Conservation (phyloP, 2,797 vertebrate genomes). For the Takifugu ocellatus region DNA sequence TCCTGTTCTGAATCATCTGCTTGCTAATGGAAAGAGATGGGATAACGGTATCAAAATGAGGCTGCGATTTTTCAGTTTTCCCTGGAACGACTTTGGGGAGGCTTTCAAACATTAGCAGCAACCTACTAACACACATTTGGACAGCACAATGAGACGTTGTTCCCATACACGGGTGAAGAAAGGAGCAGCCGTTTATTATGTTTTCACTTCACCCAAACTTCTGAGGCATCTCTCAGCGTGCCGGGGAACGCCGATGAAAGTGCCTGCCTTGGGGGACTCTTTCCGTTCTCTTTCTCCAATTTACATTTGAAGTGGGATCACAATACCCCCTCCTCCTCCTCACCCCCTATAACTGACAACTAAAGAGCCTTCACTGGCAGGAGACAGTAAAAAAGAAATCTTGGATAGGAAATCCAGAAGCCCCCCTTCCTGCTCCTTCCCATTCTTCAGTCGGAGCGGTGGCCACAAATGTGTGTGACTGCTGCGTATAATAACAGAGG, state of each 20-base stretch:
- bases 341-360: constrained; percentile 23
- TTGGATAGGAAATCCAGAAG: constrained; percentile 49
- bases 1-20: constrained; percentile 20
- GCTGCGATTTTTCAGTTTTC: constrained; percentile 19
- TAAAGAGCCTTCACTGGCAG: constrained; percentile 27
- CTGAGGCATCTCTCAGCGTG: constrained; percentile 45
- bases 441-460: constrained; percentile 29
- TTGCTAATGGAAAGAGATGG: constrained; percentile 20
- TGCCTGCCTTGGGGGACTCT: constrained; percentile 46
- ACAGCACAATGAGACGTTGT: constrained; percentile 12
- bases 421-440: constrained; percentile 40
- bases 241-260: constrained; percentile 51
- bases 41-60: constrained; percentile 19
- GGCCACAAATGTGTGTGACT: constrained; percentile 28
- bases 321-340: constrained; percentile 44
- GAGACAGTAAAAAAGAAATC: constrained; percentile 34
- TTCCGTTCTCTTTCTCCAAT: constrained; percentile 28
- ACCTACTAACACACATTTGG: constrained; percentile 1
- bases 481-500: constrained; percentile 61
- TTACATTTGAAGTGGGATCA: constrained; percentile 65
- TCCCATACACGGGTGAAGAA: constrained; percentile 37
- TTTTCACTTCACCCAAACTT: constrained; percentile 45
- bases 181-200: constrained; percentile 59
- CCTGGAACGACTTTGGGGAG: constrained; percentile 1
- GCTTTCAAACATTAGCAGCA: constrained; percentile 15